Evolutionary conservation across 2,888 invertebrate genomes (phyloP), one percentile per base, ranked within the genome.

Genomic region (Stegophylla sp.): DNA sequence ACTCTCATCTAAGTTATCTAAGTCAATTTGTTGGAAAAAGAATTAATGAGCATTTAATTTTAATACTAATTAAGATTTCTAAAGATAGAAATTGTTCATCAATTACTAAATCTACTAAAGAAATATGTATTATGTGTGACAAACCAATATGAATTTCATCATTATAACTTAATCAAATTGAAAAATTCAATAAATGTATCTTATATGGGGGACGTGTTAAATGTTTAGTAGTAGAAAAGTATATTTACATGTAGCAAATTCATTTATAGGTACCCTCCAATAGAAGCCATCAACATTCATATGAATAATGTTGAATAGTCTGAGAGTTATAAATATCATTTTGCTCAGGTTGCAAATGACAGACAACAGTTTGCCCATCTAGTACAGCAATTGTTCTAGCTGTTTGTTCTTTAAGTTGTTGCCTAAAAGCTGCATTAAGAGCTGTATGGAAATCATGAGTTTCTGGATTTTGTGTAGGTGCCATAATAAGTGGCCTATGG

Each of bases 281-380:
- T 59, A 69, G 45, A 77, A 28, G 59, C 71, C 4, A 77, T 79
- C 77, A 79, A 79, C 79, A 79, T 41, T 79, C 79, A 12, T 79
- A 79, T 10, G 79, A 71, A 71, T 79, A 79, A 79, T 79, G 79
- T 79, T 79, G 79, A 69, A 79, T 34, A 69, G 34, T 61, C 34
- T 79, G 79, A 15, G 69, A 26, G 23, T 69, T 61, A 41, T 53
- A 79, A 0, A 51, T 20, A 48, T 79, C 79, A 51, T 51, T 71
- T 69, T 79, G 79, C 17, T 79, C 71, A 3, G 79, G 94, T 86
- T 94, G 94, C 85, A 94, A 87, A 86, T 94, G 94, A 87, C 94
- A 94, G 82, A 94, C 93, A 82, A 95, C 94, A 82, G 94, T 94
- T 85, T 93, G 92, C 66, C 94, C 94, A 86, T 94, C 93, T 76